Evolutionary conservation across 1,140 invertebrate genomes (phyloP), one percentile per base, ranked within the genome.

Genomic region (Ips typographus): DNA sequence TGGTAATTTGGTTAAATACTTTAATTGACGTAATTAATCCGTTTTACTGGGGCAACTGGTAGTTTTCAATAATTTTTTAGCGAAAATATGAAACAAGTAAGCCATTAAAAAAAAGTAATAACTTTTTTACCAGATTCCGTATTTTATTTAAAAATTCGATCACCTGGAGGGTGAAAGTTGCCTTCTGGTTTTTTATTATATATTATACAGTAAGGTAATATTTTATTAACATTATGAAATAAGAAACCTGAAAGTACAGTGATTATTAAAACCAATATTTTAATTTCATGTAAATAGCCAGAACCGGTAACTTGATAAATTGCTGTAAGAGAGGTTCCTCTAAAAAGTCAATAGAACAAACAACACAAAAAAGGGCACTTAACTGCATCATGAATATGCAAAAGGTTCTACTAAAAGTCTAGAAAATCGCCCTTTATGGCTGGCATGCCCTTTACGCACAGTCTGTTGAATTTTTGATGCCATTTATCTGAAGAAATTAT

Each of bases 401-500:
- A 66, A 58, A 61, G 63, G 60, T 6, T 22, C 22, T 22, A 49
- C 56, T 70, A 70, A 70, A 70, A 56, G 40, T 70, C 68, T 43
- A 36, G 42, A 47, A 60, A 60, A 68, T 68, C 56, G 47, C 40
- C 41, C 22, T 63, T 59, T 49, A 2, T 40, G 2, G 47, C 52
- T 41, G 43, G 65, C 56, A 52, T 60, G 39, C 61, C 61, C 57
- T 71, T 66, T 66, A 53, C 47, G 49, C 52, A 65, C 64, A 71
- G 63, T 71, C 69, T 56, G 65, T 67, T 71, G 65, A 6, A 52
- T 61, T 59, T 62, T 49, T 64, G 70, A 67, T 71, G 70, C 60
- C 44, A 71, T 71, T 71, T 71, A 71, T 71, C 70, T 71, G 36
- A 63, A 65, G 43, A 68, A 71, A 63, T 66, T 71, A 63, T 67